Evolutionary conservation across 2,888 invertebrate species (phyloP), one percentile per base, ranked within the genome.

Genomic region (Athalia rosae): DNA sequence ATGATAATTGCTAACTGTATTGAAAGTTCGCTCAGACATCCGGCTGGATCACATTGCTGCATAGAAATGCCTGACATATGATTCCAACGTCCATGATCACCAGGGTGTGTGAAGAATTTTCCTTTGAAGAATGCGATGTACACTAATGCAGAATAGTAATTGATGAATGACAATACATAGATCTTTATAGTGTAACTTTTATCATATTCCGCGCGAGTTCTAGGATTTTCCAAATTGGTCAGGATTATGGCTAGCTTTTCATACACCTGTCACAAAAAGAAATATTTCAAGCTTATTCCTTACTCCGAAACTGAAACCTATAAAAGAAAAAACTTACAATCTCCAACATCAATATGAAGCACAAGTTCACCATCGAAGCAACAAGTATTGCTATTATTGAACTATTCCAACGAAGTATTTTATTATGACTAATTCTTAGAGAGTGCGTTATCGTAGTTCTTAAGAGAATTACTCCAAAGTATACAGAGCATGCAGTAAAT

Each of bases 1-100:
- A 93, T 91, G 79, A 92, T 92, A 76, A 92, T 91, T 13, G 91
- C 90, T 71, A 93, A 85, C 82, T 93, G 92, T 74, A 93, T 91
- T 81, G 91, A 91, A 50, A 93, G 85, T 84, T 93, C 93, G 41
- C 91, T 90, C 9, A 93, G 88, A 85, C 93, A 93, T 0, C 93
- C 92, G 4, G 91, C 90, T 4, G 91, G 90, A 80, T 90, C 90
- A 80, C 92, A 92, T 82, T 88, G 84, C 80, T 91, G 91, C 56
- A 87, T 85, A 53, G 83, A 83, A 3, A 89, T 83, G 28, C 85
- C 84, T n/a, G 64, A 80, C 50, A 66, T 79, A 62, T 81, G 81
- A 66, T 80, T 84, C 59, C 84, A 77, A n/a, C 83, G 48, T 3
- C 82, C 63, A 1, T 79, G 76, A 77, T 91, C 90, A 1, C 91